Conservation (phyloP, 2,797 vertebrate genomes). For the Mionectes olivaceus region DNA sequence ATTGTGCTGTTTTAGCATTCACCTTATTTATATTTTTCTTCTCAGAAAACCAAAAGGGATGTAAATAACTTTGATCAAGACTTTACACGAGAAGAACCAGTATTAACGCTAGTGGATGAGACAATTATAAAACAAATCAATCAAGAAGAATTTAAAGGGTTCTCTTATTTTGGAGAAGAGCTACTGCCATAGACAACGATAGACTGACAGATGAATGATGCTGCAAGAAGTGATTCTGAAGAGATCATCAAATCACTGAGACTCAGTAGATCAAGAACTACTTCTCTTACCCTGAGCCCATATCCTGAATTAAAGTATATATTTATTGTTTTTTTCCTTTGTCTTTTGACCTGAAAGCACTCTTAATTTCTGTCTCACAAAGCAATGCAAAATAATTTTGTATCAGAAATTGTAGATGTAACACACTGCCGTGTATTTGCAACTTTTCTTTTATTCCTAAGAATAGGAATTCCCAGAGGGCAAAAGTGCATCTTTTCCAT, state of each 20-base stretch:
- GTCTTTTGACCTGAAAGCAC: constrained; percentile 75
- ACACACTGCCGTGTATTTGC: constrained; percentile 59
- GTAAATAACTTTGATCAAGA: constrained; percentile 99
- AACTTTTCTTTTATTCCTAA: constrained; percentile 55
- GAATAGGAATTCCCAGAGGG: neutral
- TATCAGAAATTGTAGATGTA: constrained; percentile 70
- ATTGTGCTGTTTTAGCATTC: constrained; percentile 18
- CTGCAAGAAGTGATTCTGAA: constrained; percentile 71
- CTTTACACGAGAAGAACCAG: constrained; percentile 95
- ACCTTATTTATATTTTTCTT: constrained; percentile 71
- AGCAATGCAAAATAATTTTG: constrained; percentile 70
- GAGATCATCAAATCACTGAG: constrained; percentile 67
- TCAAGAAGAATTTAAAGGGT: constrained; percentile 97
- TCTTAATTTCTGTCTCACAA: constrained; percentile 74
- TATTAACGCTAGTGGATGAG: constrained; percentile 92
- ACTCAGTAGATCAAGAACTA: constrained; percentile 74
- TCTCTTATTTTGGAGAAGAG: constrained; percentile 94
- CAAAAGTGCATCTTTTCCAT: constrained; percentile 31
- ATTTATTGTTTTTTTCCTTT: constrained; percentile 80
- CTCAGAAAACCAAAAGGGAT: constrained; percentile 98
- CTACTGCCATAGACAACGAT: constrained; percentile 79
- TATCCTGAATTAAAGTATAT: constrained; percentile 69
- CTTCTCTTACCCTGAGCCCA: constrained; percentile 74
- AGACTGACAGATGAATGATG: constrained; percentile 56
- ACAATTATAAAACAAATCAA: constrained; percentile 97